Evolutionary conservation across 2,797 vertebrate species (phyloP).

Genomic region (Sparidentex hasta): DNA sequence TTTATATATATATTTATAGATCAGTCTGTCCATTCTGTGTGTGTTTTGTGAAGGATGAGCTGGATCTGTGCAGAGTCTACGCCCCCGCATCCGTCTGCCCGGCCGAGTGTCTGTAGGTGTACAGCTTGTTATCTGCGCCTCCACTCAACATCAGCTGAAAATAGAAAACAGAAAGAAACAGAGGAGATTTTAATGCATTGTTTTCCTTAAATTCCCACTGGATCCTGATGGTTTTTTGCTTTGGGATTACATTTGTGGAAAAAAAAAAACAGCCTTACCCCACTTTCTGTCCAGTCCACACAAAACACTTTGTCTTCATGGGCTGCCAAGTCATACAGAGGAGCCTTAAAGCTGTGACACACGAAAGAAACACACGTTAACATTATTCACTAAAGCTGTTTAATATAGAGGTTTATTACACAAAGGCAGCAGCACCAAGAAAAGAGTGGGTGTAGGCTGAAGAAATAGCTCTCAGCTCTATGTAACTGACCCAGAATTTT

Average conservation of each 20-base stretch:
- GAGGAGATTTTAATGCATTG: too few species aligned
- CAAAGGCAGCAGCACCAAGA: background rate
- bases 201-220: background rate
- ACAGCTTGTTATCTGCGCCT: conserved; percentile 97
- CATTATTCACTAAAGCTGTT: background rate
- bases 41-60: background rate
- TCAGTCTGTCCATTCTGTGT: background rate
- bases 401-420: background rate
- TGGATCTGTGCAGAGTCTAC: conserved; percentile 68
- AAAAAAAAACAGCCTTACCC: conserved; percentile 86
- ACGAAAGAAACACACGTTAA: background rate
- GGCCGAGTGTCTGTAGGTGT: conserved; percentile 92
- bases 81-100: conserved; percentile 90
- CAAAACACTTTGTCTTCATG: conserved; percentile 98
- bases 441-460: background rate
- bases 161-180: conserved; percentile 26
- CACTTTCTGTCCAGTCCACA: conserved; percentile 96
- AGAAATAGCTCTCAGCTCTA: background rate
- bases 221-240: background rate
- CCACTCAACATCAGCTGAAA: conserved; percentile 94
- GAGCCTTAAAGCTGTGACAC: conserved; percentile 92
- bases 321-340: conserved; percentile 95
- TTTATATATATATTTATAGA: background rate
- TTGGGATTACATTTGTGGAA: background rate
- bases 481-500: background rate